phyloP scores from a whole-genome alignment of 1,140 invertebrate genomes.

The Polypedilum vanderplanki region DNA sequence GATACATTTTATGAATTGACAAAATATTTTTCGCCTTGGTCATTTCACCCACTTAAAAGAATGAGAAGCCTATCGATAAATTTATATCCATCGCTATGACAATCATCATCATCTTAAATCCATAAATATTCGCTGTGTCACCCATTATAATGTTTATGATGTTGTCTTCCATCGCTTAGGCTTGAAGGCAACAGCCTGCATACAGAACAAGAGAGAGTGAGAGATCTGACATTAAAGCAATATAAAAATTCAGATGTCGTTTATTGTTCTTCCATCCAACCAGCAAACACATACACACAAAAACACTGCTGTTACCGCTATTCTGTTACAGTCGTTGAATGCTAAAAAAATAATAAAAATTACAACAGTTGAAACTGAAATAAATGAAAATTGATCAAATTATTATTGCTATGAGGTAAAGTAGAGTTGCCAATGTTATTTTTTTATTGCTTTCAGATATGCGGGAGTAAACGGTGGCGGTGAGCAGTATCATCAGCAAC shows the following conservation, averaged over 20 bases:
- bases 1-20: conserved; percentile 2
- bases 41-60: not conserved
- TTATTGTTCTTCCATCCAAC: too few relatives aligned
- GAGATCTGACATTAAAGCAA: not conserved
- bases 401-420: not conserved
- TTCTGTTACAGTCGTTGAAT: not conserved
- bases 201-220: too few relatives aligned
- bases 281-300: too few relatives aligned
- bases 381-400: not conserved
- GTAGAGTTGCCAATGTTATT: not conserved
- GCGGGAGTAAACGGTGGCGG: not conserved
- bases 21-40: not conserved
- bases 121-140: conserved; percentile 7
- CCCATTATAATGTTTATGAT: not conserved
- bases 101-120: conserved; percentile 1
- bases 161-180: too few relatives aligned
- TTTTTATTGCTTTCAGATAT: conserved; percentile 20
- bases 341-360: not conserved
- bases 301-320: too few relatives aligned
- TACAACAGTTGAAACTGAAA: not conserved
- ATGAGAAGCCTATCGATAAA: not conserved
- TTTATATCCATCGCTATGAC: not conserved
- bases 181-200: not conserved
- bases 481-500: not conserved
- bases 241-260: conserved; percentile 8